Percentiles rank a stretch among this genome's conserved stretches.
phyloP scores from a whole-genome alignment of 2,888 invertebrate genomes.

The Catocala nupta region DNA sequence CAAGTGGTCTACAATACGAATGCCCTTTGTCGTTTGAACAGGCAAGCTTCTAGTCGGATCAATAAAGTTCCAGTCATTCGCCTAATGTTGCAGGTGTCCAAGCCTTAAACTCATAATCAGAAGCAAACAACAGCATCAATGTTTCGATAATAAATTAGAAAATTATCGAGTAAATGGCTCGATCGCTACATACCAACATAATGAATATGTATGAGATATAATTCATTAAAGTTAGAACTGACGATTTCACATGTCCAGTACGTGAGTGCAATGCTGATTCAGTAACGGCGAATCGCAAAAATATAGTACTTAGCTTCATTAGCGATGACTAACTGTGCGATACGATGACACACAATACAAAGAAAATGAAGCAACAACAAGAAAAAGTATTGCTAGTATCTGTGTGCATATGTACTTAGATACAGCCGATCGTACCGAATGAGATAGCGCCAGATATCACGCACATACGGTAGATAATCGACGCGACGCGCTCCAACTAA shows the following conservation, averaged over 20 bases:
- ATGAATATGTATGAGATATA: slow-evolving; percentile 8
- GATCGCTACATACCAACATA: not conserved
- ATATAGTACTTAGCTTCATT: slow-evolving; percentile 46
- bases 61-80: too few relatives aligned
- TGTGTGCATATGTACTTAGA: slow-evolving; percentile 25
- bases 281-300: slow-evolving; percentile 42
- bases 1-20: too few relatives aligned
- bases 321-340: slow-evolving; percentile 43
- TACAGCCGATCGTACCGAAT: slow-evolving; percentile 3
- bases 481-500: slow-evolving; percentile 2
- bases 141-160: not conserved
- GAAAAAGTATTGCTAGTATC: slow-evolving; percentile 30
- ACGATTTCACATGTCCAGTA: slow-evolving; percentile 27
- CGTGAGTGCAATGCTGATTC: slow-evolving; percentile 46
- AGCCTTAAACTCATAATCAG: not conserved
- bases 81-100: too few relatives aligned
- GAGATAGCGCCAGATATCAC: slow-evolving; percentile 11
- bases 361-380: slow-evolving; percentile 34
- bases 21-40: too few relatives aligned
- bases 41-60: too few relatives aligned
- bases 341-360: slow-evolving; percentile 45
- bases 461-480: slow-evolving; percentile 12
- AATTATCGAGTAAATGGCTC: not conserved
- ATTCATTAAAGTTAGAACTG: not conserved
- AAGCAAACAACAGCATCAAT: not conserved